Evolutionary conservation across 2,113 vertebrate species (phyloP).

Genomic region (Patagioenas fasciata): DNA sequence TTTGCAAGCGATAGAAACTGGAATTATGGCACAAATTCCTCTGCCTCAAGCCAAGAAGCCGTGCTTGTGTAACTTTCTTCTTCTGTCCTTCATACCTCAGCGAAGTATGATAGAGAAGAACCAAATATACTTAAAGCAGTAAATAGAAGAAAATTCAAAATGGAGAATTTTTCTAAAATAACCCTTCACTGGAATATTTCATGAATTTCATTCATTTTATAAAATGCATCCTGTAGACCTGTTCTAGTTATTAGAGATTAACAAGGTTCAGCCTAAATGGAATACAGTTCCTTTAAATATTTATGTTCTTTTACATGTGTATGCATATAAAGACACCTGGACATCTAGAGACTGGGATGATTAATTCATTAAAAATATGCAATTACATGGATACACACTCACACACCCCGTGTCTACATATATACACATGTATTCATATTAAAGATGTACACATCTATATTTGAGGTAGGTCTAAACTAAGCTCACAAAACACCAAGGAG

Average conservation of each 20-base stretch:
- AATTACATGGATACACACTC: neutral
- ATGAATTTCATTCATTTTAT: neutral
- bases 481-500: neutral
- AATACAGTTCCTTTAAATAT: neutral
- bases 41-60: neutral
- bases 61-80: neutral
- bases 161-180: neutral
- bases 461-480: constrained; percentile 7
- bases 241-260: neutral
- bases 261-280: neutral
- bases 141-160: neutral
- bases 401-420: neutral
- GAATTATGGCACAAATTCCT: neutral
- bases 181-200: neutral
- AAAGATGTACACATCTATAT: neutral
- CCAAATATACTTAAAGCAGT: neutral
- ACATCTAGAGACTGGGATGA: neutral
- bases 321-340: neutral
- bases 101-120: neutral
- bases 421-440: neutral
- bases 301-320: neutral
- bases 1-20: neutral
- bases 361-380: neutral
- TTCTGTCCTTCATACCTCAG: neutral
- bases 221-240: neutral